Percentiles rank a stretch among this genome's conserved stretches.
Conservation (phyloP, 2,888 invertebrate species). For the Thymelicus sylvestris region DNA sequence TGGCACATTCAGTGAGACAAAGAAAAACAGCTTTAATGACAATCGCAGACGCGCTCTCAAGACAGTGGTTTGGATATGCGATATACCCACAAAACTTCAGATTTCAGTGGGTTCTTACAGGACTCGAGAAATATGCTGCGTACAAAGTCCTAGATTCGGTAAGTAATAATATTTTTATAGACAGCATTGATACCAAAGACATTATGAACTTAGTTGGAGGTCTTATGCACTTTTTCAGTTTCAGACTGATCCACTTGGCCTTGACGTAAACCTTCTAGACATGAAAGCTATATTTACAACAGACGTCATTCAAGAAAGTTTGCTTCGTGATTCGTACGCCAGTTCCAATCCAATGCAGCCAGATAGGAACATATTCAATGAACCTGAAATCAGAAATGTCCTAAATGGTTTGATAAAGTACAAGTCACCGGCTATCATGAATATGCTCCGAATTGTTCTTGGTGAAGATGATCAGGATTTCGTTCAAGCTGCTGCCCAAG, state of each 20-base stretch:
- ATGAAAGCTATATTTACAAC: conserved; percentile 67
- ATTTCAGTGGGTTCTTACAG: conserved; percentile 85
- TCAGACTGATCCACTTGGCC: conserved; percentile 48
- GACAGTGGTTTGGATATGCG: conserved; percentile 89
- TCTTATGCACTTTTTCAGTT: conserved; percentile 39
- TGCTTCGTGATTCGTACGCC: conserved; percentile 60
- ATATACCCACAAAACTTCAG: conserved; percentile 86
- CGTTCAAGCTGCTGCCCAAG: conserved; percentile 55
- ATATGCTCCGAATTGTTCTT: conserved; percentile 61
- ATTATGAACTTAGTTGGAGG: neutral
- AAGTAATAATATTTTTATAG: conserved; percentile 42
- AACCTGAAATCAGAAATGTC: conserved; percentile 57
- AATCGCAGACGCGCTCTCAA: conserved; percentile 87
- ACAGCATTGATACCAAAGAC: too few relatives aligned
- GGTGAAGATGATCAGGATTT: conserved; percentile 57
- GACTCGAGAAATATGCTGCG: conserved; percentile 84
- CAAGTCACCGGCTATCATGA: conserved; percentile 68
- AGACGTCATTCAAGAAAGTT: conserved; percentile 72
- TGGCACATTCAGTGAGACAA: conserved; percentile 64
- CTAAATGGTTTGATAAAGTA: conserved; percentile 59
- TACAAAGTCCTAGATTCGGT: conserved; percentile 82
- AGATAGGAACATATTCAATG: conserved; percentile 52
- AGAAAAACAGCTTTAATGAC: conserved; percentile 73
- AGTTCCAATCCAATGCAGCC: conserved; percentile 53
- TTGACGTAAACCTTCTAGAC: conserved; percentile 59